phyloP scores from a whole-genome alignment of 1,140 invertebrate species.

The Drosophila virilis region DNA sequence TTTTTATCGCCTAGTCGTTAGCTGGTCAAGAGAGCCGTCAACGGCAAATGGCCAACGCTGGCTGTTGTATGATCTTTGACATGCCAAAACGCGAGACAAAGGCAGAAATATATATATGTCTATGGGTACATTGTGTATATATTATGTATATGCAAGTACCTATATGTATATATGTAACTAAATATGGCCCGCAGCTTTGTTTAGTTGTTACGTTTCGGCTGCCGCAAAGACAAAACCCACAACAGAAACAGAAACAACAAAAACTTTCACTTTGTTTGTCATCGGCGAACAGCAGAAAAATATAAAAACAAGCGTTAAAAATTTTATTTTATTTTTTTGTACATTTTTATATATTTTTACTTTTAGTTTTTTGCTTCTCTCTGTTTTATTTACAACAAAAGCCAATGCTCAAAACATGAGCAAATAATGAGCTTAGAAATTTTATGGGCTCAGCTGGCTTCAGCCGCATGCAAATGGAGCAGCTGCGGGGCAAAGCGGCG shows the following conservation, averaged over 20 bases:
- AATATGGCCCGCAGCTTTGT: slow-evolving; percentile 72
- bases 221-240: slow-evolving; percentile 56
- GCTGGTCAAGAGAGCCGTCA: slow-evolving; percentile 54
- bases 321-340: slow-evolving; percentile 47
- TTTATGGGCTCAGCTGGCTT: slow-evolving; percentile 56
- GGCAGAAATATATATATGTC: not conserved
- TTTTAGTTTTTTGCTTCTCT: slow-evolving; percentile 12
- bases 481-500: slow-evolving; percentile 16
- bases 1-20: slow-evolving; percentile 62
- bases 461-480: slow-evolving; percentile 37
- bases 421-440: slow-evolving; percentile 82
- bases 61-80: slow-evolving; percentile 66
- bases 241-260: slow-evolving; percentile 43
- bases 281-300: slow-evolving; percentile 62
- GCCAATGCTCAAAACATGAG: slow-evolving; percentile 68
- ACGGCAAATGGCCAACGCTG: slow-evolving; percentile 19
- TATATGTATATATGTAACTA: slow-evolving; percentile 24
- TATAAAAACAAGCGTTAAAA: slow-evolving; percentile 67
- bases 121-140: slow-evolving; percentile 19
- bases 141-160: slow-evolving; percentile 18
- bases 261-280: slow-evolving; percentile 81
- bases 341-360: slow-evolving; percentile 30
- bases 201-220: slow-evolving; percentile 75
- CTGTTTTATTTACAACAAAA: slow-evolving; percentile 28
- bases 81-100: slow-evolving; percentile 40